Percentiles rank a stretch among this genome's conserved stretches.
Conservation (phyloP, 53 echinoderm and acorn worm species). For the Mesocentrotus franciscanus region DNA sequence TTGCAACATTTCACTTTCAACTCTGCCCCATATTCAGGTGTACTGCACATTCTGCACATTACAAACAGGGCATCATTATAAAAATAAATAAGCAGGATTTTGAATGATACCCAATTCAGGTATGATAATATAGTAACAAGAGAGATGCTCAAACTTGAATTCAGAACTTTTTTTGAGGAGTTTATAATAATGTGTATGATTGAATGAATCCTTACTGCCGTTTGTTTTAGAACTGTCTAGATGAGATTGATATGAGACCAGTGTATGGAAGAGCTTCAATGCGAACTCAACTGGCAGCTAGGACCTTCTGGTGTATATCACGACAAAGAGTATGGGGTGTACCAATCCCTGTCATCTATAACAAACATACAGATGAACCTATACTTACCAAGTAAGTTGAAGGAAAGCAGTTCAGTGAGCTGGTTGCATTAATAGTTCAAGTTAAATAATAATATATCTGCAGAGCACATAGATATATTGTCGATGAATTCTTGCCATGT, state of each 20-base stretch:
- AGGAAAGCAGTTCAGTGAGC: not conserved
- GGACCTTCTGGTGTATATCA: slow-evolving; percentile 98
- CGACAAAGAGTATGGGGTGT: slow-evolving; percentile 99
- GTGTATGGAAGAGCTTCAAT: slow-evolving; percentile 83
- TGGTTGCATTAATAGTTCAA: not conserved
- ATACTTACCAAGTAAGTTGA: slow-evolving; percentile 79
- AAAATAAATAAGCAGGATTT: too few species aligned
- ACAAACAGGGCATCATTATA: too few species aligned
- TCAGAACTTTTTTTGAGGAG: too few species aligned
- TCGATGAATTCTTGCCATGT: not conserved
- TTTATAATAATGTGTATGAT: too few species aligned
- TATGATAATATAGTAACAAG: too few species aligned
- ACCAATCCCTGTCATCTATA: slow-evolving; percentile 94
- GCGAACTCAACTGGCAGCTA: slow-evolving; percentile 74
- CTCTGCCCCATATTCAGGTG: too few species aligned
- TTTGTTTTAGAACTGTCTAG: slow-evolving; percentile 74
- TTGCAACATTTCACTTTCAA: too few species aligned
- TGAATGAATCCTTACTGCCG: too few species aligned
- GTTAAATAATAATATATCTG: too few species aligned
- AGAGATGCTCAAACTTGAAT: too few species aligned
- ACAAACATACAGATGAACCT: slow-evolving; percentile 81
- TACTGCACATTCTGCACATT: too few species aligned
- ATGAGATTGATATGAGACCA: slow-evolving; percentile 78
- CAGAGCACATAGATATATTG: not conserved
- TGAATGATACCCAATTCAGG: too few species aligned